Percentiles rank a stretch among this genome's conserved stretches.
Evolutionary conservation across 2,113 vertebrate species (phyloP).

Genomic region (Elgaria multicarinata): DNA sequence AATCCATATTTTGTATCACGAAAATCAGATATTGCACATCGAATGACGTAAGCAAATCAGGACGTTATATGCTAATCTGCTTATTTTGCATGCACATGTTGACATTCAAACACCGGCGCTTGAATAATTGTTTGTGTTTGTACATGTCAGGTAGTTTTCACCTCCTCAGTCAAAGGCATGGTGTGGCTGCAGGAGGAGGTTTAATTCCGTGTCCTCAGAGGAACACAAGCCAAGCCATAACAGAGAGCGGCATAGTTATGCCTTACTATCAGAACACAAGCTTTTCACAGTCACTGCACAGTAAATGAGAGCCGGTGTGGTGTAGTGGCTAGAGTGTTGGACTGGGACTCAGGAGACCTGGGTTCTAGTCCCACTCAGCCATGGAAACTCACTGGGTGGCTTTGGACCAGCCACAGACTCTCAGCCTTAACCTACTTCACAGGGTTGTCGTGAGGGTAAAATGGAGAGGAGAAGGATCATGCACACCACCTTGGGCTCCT

Average conservation of each 20-base stretch:
- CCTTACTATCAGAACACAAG: neutral
- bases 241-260: neutral
- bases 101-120: neutral
- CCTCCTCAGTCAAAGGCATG: no score
- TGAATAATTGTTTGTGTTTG: neutral
- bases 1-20: neutral
- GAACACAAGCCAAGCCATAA: neutral
- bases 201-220: no score
- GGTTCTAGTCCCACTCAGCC: neutral
- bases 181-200: no score
- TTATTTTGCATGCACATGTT: neutral
- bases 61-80: neutral
- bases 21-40: neutral
- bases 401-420: neutral
- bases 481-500: neutral
- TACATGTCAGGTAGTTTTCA: neutral
- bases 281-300: neutral
- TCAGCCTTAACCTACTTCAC: neutral
- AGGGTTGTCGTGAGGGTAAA: neutral
- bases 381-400: neutral
- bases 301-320: no score
- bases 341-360: neutral
- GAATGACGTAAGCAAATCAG: neutral
- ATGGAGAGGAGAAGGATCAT: neutral
- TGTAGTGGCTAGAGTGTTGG: neutral